These are phyloP conservation scores for Neosilurus mollespiculum DNA, from an alignment of 2,797 vertebrate genomes.

Conservation along the genomic window DNA sequence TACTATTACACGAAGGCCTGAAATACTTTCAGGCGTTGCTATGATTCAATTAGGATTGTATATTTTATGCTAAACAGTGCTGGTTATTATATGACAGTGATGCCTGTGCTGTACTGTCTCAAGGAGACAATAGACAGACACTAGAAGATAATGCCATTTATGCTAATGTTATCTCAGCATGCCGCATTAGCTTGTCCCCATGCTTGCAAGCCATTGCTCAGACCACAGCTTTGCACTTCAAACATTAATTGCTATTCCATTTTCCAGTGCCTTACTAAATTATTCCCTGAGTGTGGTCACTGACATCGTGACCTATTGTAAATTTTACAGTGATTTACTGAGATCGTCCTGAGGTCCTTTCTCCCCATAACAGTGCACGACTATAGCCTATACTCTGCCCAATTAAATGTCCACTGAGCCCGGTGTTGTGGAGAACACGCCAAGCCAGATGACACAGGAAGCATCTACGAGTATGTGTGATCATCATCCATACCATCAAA, in stretches of 20 bases:
- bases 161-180: slow-evolving; percentile 34
- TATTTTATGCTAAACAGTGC: not conserved
- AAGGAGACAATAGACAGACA: slow-evolving; percentile 28
- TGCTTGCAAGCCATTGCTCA: slow-evolving; percentile 25
- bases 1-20: not conserved
- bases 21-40: not conserved
- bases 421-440: slow-evolving; percentile 19
- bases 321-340: slow-evolving; percentile 59
- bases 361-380: slow-evolving; percentile 42
- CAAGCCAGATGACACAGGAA: slow-evolving; percentile 35
- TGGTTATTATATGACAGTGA: slow-evolving; percentile 10
- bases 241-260: slow-evolving; percentile 57
- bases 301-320: slow-evolving; percentile 58
- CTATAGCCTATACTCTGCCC: slow-evolving; percentile 39
- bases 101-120: not conserved
- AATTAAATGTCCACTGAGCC: slow-evolving; percentile 58
- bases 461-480: slow-evolving; percentile 13
- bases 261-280: slow-evolving; percentile 57
- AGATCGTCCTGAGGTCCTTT: slow-evolving; percentile 44
- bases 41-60: not conserved
- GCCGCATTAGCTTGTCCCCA: slow-evolving; percentile 34
- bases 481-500: slow-evolving; percentile 22
- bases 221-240: slow-evolving; percentile 48
- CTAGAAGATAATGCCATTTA: slow-evolving; percentile 36
- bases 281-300: slow-evolving; percentile 50